A percentile compares a stretch with the other conserved stretches of the same genome.
phyloP scores from a whole-genome alignment of 2,113 vertebrate genomes.

The Hypanus sabinus region DNA sequence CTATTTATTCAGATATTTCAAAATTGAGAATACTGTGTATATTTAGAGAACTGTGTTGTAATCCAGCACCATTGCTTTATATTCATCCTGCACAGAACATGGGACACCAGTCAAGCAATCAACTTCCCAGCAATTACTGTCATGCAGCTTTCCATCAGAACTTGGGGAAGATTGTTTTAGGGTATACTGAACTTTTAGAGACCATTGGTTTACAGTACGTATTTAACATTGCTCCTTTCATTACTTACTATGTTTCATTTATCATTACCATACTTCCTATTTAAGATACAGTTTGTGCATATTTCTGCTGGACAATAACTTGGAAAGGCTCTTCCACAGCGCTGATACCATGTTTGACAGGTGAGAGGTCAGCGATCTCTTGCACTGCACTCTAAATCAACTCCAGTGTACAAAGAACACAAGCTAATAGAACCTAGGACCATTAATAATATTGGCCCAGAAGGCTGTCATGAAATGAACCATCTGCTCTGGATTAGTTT shows the following conservation, averaged over 20 bases:
- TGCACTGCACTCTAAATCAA: not conserved
- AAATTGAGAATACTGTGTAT: too few species aligned
- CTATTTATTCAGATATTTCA: not conserved
- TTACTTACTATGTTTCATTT: not conserved
- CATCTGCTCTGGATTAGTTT: constrained; percentile 16
- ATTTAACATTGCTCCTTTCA: not conserved
- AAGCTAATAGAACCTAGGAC: not conserved
- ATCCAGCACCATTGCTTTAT: not conserved
- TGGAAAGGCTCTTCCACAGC: not conserved
- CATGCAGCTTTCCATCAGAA: not conserved
- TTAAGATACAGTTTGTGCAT: not conserved
- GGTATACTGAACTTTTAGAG: not conserved
- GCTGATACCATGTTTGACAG: not conserved
- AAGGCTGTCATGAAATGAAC: constrained; percentile 13
- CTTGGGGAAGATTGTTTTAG: not conserved
- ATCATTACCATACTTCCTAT: not conserved
- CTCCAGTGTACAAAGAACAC: not conserved
- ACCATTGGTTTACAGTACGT: not conserved
- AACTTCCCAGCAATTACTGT: not conserved
- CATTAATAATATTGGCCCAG: constrained; percentile 23
- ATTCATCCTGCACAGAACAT: not conserved
- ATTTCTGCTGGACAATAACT: not conserved
- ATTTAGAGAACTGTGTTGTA: not conserved
- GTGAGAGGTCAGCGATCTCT: not conserved
- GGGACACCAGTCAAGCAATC: not conserved